A percentile compares a stretch with the other conserved stretches of the same genome.
Conservation (phyloP, 2,113 vertebrate genomes). For the Zosterops borbonicus region DNA sequence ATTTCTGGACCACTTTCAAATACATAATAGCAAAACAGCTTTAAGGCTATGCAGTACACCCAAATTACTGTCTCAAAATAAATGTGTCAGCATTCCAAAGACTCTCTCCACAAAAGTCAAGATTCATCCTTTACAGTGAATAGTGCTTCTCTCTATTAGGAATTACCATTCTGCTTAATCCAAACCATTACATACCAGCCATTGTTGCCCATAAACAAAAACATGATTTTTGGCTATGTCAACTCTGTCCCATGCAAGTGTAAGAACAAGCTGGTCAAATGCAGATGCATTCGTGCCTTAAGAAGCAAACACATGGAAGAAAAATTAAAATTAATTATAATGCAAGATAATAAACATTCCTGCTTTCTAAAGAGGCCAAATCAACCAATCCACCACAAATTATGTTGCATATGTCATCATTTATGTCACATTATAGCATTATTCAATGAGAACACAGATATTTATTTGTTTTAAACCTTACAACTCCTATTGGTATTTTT, state of each 20-base stretch:
- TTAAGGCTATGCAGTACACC: not conserved
- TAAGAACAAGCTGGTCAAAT: constrained; percentile 96
- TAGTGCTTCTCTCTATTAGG: not conserved
- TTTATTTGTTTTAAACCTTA: not conserved
- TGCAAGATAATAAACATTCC: not conserved
- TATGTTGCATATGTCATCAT: not conserved
- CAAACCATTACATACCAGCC: constrained; percentile 85
- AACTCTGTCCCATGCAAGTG: constrained; percentile 96
- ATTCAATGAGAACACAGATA: not conserved
- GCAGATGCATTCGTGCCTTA: constrained; percentile 94
- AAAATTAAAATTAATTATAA: not conserved
- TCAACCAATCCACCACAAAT: not conserved
- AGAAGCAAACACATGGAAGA: constrained; percentile 30
- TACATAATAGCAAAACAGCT: not conserved
- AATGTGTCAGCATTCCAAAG: not conserved
- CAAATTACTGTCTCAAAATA: not conserved
- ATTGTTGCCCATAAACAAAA: constrained; percentile 98
- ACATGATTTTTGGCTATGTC: constrained; percentile 99
- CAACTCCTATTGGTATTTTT: not conserved
- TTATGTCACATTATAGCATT: not conserved
- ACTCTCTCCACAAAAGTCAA: not conserved
- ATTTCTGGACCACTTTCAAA: not conserved
- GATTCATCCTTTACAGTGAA: not conserved
- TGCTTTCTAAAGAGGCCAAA: not conserved
- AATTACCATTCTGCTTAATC: not conserved